These are phyloP conservation scores for Drosophila formosana DNA, from an alignment of 2,888 invertebrate species.

Conservation along the genomic window DNA sequence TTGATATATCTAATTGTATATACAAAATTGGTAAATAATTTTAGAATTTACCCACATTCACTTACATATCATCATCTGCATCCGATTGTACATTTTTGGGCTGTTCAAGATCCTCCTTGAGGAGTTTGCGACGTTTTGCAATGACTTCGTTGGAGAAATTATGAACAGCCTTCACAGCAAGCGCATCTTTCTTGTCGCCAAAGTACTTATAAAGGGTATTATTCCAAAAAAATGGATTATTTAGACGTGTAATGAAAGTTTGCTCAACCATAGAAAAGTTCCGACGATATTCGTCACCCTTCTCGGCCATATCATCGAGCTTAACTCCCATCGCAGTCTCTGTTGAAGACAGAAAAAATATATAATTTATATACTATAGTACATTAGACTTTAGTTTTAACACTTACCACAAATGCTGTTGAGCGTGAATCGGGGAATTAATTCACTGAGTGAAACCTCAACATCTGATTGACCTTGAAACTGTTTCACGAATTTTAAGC, in stretches of 20 bases:
- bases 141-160: conserved; percentile 80
- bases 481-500: conserved; percentile 70
- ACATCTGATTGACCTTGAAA: conserved; percentile 47
- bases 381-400: neutral
- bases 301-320: conserved; percentile 73
- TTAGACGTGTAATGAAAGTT: conserved; percentile 62
- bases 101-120: conserved; percentile 46
- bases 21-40: neutral
- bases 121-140: conserved; percentile 67
- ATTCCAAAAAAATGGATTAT: conserved; percentile 66
- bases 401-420: conserved; percentile 78
- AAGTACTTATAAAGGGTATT: conserved; percentile 60
- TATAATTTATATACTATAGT: neutral
- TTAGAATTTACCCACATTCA: too few species aligned
- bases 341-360: conserved; percentile 17
- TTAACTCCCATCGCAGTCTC: conserved; percentile 81
- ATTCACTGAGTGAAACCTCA: conserved; percentile 62
- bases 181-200: conserved; percentile 48
- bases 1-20: conserved; percentile 46
- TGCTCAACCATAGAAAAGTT: conserved; percentile 72
- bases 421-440: conserved; percentile 78
- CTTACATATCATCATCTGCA: conserved; percentile 43
- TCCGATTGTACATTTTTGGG: neutral
- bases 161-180: conserved; percentile 65
- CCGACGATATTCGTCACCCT: conserved; percentile 74